These are phyloP conservation scores for Melinaea menophilus DNA, from an alignment of 2,888 invertebrate species.

Conservation along the genomic window DNA sequence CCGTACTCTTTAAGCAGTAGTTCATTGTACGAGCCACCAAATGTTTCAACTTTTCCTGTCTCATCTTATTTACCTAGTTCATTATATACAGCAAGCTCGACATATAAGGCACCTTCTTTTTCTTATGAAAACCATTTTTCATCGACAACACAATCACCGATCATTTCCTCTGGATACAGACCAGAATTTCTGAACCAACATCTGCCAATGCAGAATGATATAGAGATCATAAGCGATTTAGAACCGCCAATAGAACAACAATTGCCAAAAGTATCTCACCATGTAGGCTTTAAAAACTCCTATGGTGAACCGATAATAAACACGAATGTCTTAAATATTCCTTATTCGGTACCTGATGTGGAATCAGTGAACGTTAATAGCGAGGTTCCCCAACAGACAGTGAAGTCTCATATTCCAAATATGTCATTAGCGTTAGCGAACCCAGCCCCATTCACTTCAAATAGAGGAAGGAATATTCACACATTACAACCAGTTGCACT, in stretches of 20 bases:
- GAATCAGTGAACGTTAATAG: slow-evolving; percentile 66
- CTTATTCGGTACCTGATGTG: slow-evolving; percentile 59
- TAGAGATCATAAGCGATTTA: slow-evolving; percentile 46
- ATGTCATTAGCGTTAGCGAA: slow-evolving; percentile 60
- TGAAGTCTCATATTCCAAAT: slow-evolving; percentile 45
- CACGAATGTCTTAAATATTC: slow-evolving; percentile 52
- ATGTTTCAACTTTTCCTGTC: slow-evolving; percentile 29
- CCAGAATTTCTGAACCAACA: slow-evolving; percentile 49
- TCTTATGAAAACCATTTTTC: slow-evolving; percentile 43
- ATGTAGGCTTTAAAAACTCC: slow-evolving; percentile 64
- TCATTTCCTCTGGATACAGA: slow-evolving; percentile 43
- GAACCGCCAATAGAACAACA: slow-evolving; percentile 49
- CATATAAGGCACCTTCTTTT: slow-evolving; percentile 32
- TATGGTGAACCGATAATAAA: slow-evolving; percentile 67
- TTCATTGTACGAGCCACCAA: slow-evolving; percentile 33
- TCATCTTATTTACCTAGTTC: slow-evolving; percentile 31
- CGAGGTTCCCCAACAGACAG: slow-evolving; percentile 50
- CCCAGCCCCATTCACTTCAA: slow-evolving; percentile 66
- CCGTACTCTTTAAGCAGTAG: slow-evolving; percentile 46
- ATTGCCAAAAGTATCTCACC: slow-evolving; percentile 58
- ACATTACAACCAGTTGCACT: slow-evolving; percentile 79
- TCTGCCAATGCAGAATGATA: slow-evolving; percentile 46
- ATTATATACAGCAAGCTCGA: slow-evolving; percentile 41
- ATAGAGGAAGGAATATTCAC: slow-evolving; percentile 70
- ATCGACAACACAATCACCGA: slow-evolving; percentile 43